phyloP scores from a whole-genome alignment of 2,888 invertebrate species.

The Eristalis tenax region DNA sequence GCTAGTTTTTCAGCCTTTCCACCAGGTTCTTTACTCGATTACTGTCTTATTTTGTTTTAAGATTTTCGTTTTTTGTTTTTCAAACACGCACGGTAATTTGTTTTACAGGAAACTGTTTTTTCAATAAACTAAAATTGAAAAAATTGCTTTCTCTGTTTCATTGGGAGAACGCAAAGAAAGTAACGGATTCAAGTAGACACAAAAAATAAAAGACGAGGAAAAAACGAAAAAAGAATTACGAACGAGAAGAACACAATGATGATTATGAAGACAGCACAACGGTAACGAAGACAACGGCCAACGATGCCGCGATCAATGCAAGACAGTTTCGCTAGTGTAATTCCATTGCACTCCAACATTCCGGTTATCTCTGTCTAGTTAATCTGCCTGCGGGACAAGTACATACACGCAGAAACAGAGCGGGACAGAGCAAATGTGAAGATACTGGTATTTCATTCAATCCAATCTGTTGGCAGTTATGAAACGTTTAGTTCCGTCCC shows the following conservation, averaged over 20 bases:
- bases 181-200: slow-evolving; percentile 1
- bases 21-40: neutral
- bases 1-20: no score
- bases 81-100: neutral
- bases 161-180: slow-evolving; percentile 15
- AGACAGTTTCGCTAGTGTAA: slow-evolving; percentile 22
- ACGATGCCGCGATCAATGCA: slow-evolving; percentile 50
- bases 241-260: slow-evolving; percentile 64
- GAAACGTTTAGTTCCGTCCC: no score
- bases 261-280: slow-evolving; percentile 59
- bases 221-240: slow-evolving; percentile 42
- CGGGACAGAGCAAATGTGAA: neutral
- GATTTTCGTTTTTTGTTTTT: neutral
- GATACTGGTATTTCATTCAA: neutral
- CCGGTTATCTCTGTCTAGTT: slow-evolving; percentile 28
- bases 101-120: neutral
- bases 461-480: no score
- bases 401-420: neutral
- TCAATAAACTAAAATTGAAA: slow-evolving; percentile 16
- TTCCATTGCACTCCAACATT: slow-evolving; percentile 19
- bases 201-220: neutral
- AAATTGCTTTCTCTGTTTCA: slow-evolving; percentile 41
- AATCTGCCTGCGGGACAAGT: neutral
- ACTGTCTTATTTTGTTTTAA: neutral
- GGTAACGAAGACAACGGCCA: slow-evolving; percentile 46